Percentiles rank a stretch among this genome's conserved stretches.
These are phyloP conservation scores for Malthinus flaveolus DNA, from an alignment of 2,888 invertebrate species.

Conservation along the genomic window DNA sequence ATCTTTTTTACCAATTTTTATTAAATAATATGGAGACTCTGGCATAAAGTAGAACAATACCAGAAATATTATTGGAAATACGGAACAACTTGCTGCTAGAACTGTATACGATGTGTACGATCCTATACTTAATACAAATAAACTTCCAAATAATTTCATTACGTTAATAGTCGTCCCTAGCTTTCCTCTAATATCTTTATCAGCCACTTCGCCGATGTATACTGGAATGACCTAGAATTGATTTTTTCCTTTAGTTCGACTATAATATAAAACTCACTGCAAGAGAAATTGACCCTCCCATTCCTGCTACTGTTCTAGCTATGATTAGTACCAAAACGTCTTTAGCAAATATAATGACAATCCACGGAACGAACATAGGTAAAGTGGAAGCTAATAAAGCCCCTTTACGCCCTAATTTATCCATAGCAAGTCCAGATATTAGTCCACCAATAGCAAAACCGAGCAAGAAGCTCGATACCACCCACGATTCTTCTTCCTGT, in stretches of 20 bases:
- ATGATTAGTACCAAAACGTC: slow-evolving; percentile 59
- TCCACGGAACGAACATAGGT: slow-evolving; percentile 60
- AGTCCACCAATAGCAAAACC: slow-evolving; percentile 62
- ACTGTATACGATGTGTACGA: slow-evolving; percentile 49
- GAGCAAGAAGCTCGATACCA: slow-evolving; percentile 59
- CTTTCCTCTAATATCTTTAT: slow-evolving; percentile 57
- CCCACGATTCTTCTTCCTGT: slow-evolving; percentile 60
- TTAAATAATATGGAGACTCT: slow-evolving; percentile 55
- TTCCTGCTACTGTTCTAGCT: slow-evolving; percentile 67
- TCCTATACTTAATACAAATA: slow-evolving; percentile 50
- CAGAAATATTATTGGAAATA: slow-evolving; percentile 49
- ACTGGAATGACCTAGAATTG: slow-evolving; percentile 56
- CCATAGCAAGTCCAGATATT: slow-evolving; percentile 59
- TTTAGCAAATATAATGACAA: slow-evolving; percentile 38
- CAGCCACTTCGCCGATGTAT: slow-evolving; percentile 59
- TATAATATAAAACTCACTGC: slow-evolving; percentile 31
- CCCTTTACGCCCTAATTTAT: slow-evolving; percentile 60
- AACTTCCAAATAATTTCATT: slow-evolving; percentile 50
- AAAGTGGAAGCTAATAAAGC: slow-evolving; percentile 58
- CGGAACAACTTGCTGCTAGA: slow-evolving; percentile 44
- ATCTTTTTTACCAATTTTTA: slow-evolving; percentile 48
- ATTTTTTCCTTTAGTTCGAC: slow-evolving; percentile 38
- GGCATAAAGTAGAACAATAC: slow-evolving; percentile 52
- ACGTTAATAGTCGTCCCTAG: slow-evolving; percentile 46
- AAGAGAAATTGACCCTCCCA: slow-evolving; percentile 65